Base-by-base conservation (phyloP, 2,113 vertebrate species). In the Aleadryas rufinucha region DNA sequence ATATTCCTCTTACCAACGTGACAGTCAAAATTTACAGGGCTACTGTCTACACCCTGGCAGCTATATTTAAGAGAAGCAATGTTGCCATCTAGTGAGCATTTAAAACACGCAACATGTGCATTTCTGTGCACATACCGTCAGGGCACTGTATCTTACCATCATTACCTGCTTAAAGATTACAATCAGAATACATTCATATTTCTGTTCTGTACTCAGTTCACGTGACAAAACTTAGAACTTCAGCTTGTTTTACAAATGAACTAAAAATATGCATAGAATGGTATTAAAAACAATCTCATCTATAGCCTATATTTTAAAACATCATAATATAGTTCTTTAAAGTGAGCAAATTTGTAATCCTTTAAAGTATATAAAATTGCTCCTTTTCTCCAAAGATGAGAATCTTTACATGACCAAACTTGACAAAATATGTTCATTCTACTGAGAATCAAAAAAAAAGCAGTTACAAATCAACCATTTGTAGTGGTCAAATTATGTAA, bases 11-110 rank as follows among this genome's bases (percentile, higher is more conserved):
- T 54, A 12, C 22, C 37, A 47, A 47, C 3, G 6, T n/a, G 26
- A 16, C 11, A 39, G 42, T 33, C 37, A 23, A 37, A 52, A 45
- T 74, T 80, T 71, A 10, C 52, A 27, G n/a, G 19, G 13, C 60
- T 45, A 28, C 10, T 74, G 19, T 15, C 27, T 37, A 11, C 13
- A 41, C 20, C 10, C 10, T 56, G 27, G 20, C 21, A 61, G 27
- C 11, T 50, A 9, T 65, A 22, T 84, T 89, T 91, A 42, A 54
- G 74, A 93, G 85, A 57, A 84, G 53, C 87, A 89, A 93, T 52
- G 72, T 96, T 97, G 97, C 97, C 97, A 97, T 88, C 97, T 97
- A 97, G 95, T 77, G 97, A 95, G 44, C 68, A 64, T 71, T 68
- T 86, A 47, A 72, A 89, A 84, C 22, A 61, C 68, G 53, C 71